Evolutionary conservation across 2,797 vertebrate species (phyloP), one percentile per base, ranked within the genome.

Genomic region (Ispidina picta): DNA sequence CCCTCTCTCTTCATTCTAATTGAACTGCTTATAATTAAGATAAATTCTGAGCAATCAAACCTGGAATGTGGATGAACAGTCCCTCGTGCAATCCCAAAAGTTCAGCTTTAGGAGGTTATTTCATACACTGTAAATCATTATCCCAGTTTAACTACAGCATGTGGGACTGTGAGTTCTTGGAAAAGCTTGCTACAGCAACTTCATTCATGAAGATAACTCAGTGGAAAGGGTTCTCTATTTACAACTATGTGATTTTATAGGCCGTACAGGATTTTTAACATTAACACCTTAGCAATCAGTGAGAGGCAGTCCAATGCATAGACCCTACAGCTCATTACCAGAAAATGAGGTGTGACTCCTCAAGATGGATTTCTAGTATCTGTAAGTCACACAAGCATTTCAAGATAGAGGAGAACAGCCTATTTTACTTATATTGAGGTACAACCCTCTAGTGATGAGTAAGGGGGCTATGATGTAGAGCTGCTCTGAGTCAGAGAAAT

Each of bases 51-150:
- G 95, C 92, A 95, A 95, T 95, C 92, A 95, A 83, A 90, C 75
- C 83, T 74, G 92, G 94, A 96, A 95, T 94, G 93, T 92, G 92
- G 93, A 96, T 92, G 87, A 95, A 91, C 89, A 89, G 81, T 95
- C 94, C 94, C 93, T 84, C 58, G 89, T 95, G 94, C 72, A 94
- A 94, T 92, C 95, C 91, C 86, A 93, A 95, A 96, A 96, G 94
- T 96, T 95, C 93, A 95, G 52, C 77, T 93, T 77, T 83, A 82
- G 89, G 83, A 93, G 94, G 80, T 96, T 95, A 88, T 83, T 95
- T 95, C 86, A 68, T 95, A 84, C 21, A 8, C 80, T 59, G 80
- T 96, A 95, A 96, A 94, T 95, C 92, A 94, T 94, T 95, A 95
- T 90, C 72, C 74, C 80, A 84, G 60, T 91, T 79, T 79, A 93